Evolutionary conservation across 2,797 vertebrate genomes (phyloP), one percentile per base, ranked within the genome.

Genomic region (Rhabdomys pumilio): DNA sequence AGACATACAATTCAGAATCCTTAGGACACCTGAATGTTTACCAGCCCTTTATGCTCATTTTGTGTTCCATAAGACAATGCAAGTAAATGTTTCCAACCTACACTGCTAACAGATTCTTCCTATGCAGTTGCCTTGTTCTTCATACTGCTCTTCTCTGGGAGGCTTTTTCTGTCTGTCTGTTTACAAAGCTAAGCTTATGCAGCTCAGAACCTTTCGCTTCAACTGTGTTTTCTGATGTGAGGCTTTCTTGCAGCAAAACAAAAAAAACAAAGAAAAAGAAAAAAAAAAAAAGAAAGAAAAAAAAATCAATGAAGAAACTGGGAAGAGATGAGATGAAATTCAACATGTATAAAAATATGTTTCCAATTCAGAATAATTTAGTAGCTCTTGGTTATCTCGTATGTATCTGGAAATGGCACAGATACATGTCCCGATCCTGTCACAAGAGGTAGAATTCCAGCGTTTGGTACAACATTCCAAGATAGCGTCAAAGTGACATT

Each of bases 401-500:
- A 99, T n/a, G 98, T 95, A 14, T 99, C 99, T 87, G 99, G 99
- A 97, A 99, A 99, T 47, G 99, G 99, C 85, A 99, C 98, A 97
- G 99, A 99, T 96, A 99, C 97, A 22, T 99, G 99, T 98, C 99
- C 99, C 55, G 99, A 99, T 98, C 99, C 99, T 75, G 99, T 99
- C 94, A 99, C 99, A 88, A 99, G 99, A 97, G 99, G 99, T 97
- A 99, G 99, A 97, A 99, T 99, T 97, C 99, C 99, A 79, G 99
- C 99, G 69, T 99, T 99, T 94, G 99, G 99, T 96, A 99, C 99
- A 12, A 99, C 99, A 13, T 99, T 99, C 99, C 99, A 99, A 13
- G 99, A 99, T 53, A 99, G 98, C 3, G 99, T 99, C 97, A 99
- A 98, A 22, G 99, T 99, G 98, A 99, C 99, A 93, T 99, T 99